A percentile compares a stretch with the other conserved stretches of the same genome.
Evolutionary conservation across 2,113 vertebrate genomes (phyloP).

Genomic region (Pteropus alecto): DNA sequence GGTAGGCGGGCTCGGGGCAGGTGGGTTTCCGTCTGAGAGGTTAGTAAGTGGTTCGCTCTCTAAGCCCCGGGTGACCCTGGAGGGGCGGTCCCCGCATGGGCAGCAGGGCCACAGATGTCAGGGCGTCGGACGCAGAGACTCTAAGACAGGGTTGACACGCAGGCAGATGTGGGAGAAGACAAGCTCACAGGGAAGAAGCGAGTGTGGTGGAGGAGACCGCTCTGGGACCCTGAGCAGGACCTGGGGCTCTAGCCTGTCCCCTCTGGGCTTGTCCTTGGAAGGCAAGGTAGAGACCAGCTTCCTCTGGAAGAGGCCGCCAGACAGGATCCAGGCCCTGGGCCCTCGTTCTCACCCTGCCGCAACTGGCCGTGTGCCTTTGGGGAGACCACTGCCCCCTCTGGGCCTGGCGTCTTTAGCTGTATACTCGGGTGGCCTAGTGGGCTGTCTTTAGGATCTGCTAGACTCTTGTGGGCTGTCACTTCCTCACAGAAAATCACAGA

Average conservation of each 20-base stretch:
- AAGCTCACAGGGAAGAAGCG: rapidly evolving
- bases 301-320: neutral
- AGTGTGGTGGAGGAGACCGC: too few species aligned
- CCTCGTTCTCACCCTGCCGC: neutral
- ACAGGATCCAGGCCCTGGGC: neutral
- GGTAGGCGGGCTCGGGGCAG: too few species aligned
- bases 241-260: too few species aligned
- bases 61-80: too few species aligned
- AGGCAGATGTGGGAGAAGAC: neutral
- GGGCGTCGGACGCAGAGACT: neutral
- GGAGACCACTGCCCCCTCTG: neutral
- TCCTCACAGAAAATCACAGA: neutral
- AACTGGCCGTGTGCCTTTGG: neutral
- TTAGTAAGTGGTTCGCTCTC: too few species aligned
- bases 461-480: neutral
- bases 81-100: too few species aligned
- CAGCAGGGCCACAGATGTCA: neutral
- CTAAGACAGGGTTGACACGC: neutral
- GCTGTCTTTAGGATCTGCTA: neutral
- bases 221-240: too few species aligned
- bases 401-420: neutral
- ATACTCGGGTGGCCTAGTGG: neutral
- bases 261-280: neutral
- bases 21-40: too few species aligned
- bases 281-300: neutral